A percentile compares a stretch with the other conserved stretches of the same genome.
Conservation (phyloP, 1,140 invertebrate species). For the Trinorchestia longiramus region DNA sequence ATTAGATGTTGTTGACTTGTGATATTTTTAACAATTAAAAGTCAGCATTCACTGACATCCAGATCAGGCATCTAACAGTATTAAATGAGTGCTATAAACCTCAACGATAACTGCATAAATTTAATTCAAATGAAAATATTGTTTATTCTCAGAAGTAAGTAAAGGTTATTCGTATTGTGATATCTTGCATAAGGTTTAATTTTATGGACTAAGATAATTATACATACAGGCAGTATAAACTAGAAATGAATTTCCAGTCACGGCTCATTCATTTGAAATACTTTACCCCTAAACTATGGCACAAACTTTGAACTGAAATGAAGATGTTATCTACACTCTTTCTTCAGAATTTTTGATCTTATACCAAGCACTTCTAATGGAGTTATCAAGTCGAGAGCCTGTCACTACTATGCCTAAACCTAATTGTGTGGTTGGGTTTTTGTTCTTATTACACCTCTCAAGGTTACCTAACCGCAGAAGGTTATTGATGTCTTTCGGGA, state of each 20-base stretch:
- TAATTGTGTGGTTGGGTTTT: constrained; percentile 39
- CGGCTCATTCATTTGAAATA: neutral
- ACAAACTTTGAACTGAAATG: neutral
- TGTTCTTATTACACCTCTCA: constrained; percentile 36
- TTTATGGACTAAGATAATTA: too few species aligned
- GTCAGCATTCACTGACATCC: neutral
- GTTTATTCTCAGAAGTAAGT: too few species aligned
- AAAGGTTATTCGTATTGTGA: too few species aligned
- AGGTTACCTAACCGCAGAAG: constrained; percentile 29
- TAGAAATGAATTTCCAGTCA: neutral
- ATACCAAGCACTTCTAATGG: neutral
- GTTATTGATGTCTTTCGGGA: constrained; percentile 7
- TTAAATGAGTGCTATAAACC: neutral
- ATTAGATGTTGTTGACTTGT: neutral
- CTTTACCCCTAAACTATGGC: neutral
- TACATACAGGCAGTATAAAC: neutral
- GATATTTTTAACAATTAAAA: neutral
- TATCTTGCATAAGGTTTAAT: too few species aligned
- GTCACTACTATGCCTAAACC: constrained; percentile 15
- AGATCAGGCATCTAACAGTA: neutral
- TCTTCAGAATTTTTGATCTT: neutral
- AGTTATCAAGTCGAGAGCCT: neutral
- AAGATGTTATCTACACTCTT: neutral
- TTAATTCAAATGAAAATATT: too few species aligned
- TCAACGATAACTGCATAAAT: neutral